Percentiles rank a stretch among this genome's conserved stretches.
Conservation (phyloP, 1,140 invertebrate genomes). For the Oscheius sp. region DNA sequence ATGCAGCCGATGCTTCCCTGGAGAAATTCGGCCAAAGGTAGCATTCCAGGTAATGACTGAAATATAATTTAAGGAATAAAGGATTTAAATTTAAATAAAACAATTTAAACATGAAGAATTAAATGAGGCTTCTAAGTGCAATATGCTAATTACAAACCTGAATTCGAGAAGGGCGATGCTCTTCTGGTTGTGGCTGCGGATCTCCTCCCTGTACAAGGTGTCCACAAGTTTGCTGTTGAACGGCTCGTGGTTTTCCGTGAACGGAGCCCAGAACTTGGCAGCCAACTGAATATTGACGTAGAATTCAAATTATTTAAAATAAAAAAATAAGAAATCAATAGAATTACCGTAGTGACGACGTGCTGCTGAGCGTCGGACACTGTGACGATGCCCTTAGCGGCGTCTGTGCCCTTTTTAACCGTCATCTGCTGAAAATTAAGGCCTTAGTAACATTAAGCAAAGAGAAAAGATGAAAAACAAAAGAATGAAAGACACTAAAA, state of each 20-base stretch:
- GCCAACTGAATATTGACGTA: conserved; percentile 17
- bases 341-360: neutral
- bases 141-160: conserved; percentile 6
- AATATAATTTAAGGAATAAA: no score
- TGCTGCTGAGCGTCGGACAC: neutral
- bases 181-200: neutral
- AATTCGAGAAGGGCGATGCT: conserved; percentile 30
- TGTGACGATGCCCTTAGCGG: neutral
- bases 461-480: neutral
- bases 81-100: no score
- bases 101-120: no score
- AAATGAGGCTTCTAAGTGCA: neutral
- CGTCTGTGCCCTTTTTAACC: neutral
- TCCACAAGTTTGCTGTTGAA: conserved; percentile 19
- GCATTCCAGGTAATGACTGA: conserved; percentile 89
- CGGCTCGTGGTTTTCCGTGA: conserved; percentile 11
- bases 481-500: neutral
- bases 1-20: conserved; percentile 70
- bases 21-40: conserved; percentile 94
- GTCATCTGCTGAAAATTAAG: conserved; percentile 1
- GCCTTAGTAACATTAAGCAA: neutral
- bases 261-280: conserved; percentile 30
- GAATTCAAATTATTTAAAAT: no score
- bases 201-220: conserved; percentile 29
- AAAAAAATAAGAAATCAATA: neutral